Evolutionary conservation across 2,888 invertebrate species (phyloP).

Genomic region (Lomographa bimaculata): DNA sequence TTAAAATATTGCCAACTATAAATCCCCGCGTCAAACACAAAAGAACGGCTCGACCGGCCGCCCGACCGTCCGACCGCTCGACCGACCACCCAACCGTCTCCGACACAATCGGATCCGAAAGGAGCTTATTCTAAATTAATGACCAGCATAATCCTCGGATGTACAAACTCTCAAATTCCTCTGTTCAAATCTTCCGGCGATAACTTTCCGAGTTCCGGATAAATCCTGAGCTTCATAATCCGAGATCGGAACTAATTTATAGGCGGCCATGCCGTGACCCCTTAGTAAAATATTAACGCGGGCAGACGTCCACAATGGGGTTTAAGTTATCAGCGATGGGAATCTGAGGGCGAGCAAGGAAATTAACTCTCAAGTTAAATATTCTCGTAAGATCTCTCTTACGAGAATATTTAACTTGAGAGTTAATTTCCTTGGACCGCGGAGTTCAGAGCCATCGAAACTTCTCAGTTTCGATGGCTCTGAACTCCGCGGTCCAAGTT

Average conservation of each 20-base stretch:
- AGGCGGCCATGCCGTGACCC: constrained; percentile 43
- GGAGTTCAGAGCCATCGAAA: too few species aligned
- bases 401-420: constrained; percentile 31
- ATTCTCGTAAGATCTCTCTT: constrained; percentile 25
- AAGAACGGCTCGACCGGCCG: constrained; percentile 20
- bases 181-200: constrained; percentile 40
- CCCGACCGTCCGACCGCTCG: constrained; percentile 11
- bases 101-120: constrained; percentile 37
- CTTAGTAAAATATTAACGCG: constrained; percentile 50
- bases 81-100: constrained; percentile 13
- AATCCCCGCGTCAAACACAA: constrained; percentile 35
- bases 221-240: constrained; percentile 40
- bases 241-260: constrained; percentile 38
- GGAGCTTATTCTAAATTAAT: constrained; percentile 44
- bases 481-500: constrained; percentile 6
- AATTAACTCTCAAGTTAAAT: constrained; percentile 33
- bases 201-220: constrained; percentile 37
- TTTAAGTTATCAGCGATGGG: constrained; percentile 43
- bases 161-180: constrained; percentile 34
- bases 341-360: constrained; percentile 34
- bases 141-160: constrained; percentile 40
- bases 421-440: constrained; percentile 32
- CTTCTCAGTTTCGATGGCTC: constrained; percentile 23
- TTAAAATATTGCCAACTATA: constrained; percentile 37
- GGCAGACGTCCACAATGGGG: constrained; percentile 39